Conservation (phyloP, 2,888 invertebrate genomes). For the Patella caerulea region DNA sequence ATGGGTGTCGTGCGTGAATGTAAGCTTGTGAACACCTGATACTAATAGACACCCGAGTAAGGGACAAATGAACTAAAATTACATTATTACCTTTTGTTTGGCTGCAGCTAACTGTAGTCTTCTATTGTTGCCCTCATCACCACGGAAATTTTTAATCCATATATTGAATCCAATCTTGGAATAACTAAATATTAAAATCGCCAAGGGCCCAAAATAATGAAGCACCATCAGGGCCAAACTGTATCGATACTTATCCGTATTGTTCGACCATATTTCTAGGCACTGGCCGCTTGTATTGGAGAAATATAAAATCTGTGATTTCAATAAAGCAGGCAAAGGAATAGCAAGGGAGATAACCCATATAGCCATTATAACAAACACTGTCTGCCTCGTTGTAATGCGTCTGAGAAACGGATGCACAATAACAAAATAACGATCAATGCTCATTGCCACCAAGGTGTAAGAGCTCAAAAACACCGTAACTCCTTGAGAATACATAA, state of each 20-base stretch:
- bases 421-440: constrained; percentile 90
- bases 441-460: constrained; percentile 89
- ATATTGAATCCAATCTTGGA: constrained; percentile 87
- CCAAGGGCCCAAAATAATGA: constrained; percentile 86
- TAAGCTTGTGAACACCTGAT: no score
- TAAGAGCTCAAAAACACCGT: constrained; percentile 82
- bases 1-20: no score
- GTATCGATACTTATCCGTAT: constrained; percentile 75
- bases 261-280: constrained; percentile 44
- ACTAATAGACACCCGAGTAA: neutral
- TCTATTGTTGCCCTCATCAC: constrained; percentile 37
- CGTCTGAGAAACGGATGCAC: constrained; percentile 88
- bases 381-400: constrained; percentile 81
- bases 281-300: constrained; percentile 46
- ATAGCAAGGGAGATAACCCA: constrained; percentile 85
- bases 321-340: constrained; percentile 84
- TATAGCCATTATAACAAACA: constrained; percentile 79
- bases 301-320: constrained; percentile 73
- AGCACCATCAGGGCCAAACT: constrained; percentile 83
- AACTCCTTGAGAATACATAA: constrained; percentile 81
- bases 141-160: constrained; percentile 81
- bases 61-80: neutral
- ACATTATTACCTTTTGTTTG: constrained; percentile 83
- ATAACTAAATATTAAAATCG: constrained; percentile 87
- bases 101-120: constrained; percentile 79